Percentiles rank a stretch among this genome's conserved stretches.
Conservation (phyloP, 1,140 invertebrate genomes). For the Pseudobourletiella spinata region DNA sequence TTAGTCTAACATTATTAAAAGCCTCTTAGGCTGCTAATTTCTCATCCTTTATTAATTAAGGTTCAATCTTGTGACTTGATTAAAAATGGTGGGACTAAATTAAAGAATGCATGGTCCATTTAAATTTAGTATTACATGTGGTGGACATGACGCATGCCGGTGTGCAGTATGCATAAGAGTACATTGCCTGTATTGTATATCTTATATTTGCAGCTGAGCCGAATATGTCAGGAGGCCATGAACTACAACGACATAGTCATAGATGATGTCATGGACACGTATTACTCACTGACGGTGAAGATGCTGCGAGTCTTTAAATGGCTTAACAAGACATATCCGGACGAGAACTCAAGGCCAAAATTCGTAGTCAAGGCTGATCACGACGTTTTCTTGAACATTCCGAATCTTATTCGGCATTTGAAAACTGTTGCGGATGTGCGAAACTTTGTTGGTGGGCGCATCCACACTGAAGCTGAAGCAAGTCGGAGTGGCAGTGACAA, state of each 20-base stretch:
- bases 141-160: too few relatives aligned
- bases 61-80: too few relatives aligned
- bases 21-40: too few relatives aligned
- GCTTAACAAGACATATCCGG: slow-evolving; percentile 37
- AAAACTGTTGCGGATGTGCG: not conserved
- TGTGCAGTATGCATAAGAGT: too few relatives aligned
- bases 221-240: slow-evolving; percentile 10
- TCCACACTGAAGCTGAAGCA: slow-evolving; percentile 8
- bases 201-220: not conserved
- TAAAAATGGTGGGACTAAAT: too few relatives aligned
- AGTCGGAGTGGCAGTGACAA: slow-evolving; percentile 4
- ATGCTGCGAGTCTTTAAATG: slow-evolving; percentile 43
- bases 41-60: too few relatives aligned
- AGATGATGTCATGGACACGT: slow-evolving; percentile 42
- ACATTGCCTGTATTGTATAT: too few relatives aligned
- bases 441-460: slow-evolving; percentile 20
- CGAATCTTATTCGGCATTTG: slow-evolving; percentile 35
- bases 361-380: slow-evolving; percentile 45
- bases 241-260: slow-evolving; percentile 42
- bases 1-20: too few relatives aligned
- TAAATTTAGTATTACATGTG: too few relatives aligned
- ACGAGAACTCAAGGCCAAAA: slow-evolving; percentile 27
- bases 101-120: too few relatives aligned
- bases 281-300: slow-evolving; percentile 46
- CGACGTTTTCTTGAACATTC: slow-evolving; percentile 44